Percentiles rank a stretch among this genome's conserved stretches.
Evolutionary conservation across 2,888 invertebrate species (phyloP).

Genomic region (Sturmia bella): DNA sequence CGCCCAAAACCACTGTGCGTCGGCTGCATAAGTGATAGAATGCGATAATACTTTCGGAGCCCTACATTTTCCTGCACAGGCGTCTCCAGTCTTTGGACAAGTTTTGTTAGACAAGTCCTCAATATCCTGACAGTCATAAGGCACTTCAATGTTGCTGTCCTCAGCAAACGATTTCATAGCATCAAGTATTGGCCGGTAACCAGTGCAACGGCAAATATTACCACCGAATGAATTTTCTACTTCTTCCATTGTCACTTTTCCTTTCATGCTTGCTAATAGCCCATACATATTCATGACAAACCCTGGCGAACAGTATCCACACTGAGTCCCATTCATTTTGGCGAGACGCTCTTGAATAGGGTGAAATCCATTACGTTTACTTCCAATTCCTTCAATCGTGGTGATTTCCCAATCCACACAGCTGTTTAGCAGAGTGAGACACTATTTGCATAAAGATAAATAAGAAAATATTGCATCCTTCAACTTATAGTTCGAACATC

Average conservation of each 20-base stretch:
- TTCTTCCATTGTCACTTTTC: constrained; percentile 84
- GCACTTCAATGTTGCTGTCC: constrained; percentile 83
- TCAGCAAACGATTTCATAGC: constrained; percentile 89
- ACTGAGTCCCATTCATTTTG: constrained; percentile 87
- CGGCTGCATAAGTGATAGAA: constrained; percentile 71
- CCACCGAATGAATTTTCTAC: constrained; percentile 90
- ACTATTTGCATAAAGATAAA: constrained; percentile 82
- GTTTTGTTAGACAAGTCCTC: constrained; percentile 81
- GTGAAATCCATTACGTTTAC: constrained; percentile 85
- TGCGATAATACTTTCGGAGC: constrained; percentile 26
- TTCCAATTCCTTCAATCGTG: constrained; percentile 89
- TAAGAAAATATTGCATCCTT: not conserved
- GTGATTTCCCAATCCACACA: constrained; percentile 87
- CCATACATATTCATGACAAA: constrained; percentile 89
- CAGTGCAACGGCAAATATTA: constrained; percentile 91
- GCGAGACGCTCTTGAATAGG: constrained; percentile 86
- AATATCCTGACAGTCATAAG: constrained; percentile 82
- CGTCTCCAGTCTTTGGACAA: constrained; percentile 80
- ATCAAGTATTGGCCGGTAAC: constrained; percentile 89
- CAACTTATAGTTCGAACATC: constrained; percentile 66
- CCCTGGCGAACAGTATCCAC: constrained; percentile 90
- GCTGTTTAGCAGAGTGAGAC: constrained; percentile 85
- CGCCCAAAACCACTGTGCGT: constrained; percentile 78
- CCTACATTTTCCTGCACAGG: constrained; percentile 79
- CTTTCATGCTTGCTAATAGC: constrained; percentile 82